A percentile compares a stretch with the other conserved stretches of the same genome.
Evolutionary conservation across 2,113 vertebrate species (phyloP).

Genomic region (Collichthys lucidus): DNA sequence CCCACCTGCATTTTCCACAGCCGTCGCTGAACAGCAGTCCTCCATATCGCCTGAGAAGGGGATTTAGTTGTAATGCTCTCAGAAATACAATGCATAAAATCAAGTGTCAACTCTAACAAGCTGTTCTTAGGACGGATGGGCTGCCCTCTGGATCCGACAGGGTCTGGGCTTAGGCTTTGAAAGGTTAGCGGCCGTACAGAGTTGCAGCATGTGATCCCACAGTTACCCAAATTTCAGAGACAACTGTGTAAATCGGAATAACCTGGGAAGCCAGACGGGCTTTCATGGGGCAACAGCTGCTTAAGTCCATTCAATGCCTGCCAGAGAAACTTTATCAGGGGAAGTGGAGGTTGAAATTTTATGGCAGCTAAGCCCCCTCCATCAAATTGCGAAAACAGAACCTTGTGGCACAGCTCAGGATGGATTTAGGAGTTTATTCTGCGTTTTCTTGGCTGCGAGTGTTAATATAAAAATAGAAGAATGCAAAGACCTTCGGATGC

Average conservation of each 20-base stretch:
- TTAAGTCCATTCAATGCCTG: conserved; percentile 36
- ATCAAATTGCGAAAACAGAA: conserved; percentile 75
- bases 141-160: conserved; percentile 26
- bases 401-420: conserved; percentile 70
- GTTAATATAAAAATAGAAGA: conserved; percentile 63
- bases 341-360: conserved; percentile 73
- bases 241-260: conserved; percentile 74
- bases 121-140: conserved; percentile 54
- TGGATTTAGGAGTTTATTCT: conserved; percentile 66
- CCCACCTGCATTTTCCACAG: conserved; percentile 70
- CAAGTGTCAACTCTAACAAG: conserved; percentile 77
- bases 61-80: conserved; percentile 77
- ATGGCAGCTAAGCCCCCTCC: conserved; percentile 61
- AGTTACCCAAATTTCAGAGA: conserved; percentile 64
- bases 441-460: conserved; percentile 47
- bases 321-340: conserved; percentile 70
- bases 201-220: conserved; percentile 55
- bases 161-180: conserved; percentile 12
- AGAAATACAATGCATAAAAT: conserved; percentile 77
- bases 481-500: conserved; percentile 47
- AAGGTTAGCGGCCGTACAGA: conserved; percentile 42
- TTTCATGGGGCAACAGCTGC: conserved; percentile 76
- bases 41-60: conserved; percentile 56
- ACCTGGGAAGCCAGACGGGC: conserved; percentile 65
- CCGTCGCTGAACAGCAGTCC: conserved; percentile 49